Evolutionary conservation across 2,888 invertebrate genomes (phyloP).

Genomic region (Dryobota labecula): DNA sequence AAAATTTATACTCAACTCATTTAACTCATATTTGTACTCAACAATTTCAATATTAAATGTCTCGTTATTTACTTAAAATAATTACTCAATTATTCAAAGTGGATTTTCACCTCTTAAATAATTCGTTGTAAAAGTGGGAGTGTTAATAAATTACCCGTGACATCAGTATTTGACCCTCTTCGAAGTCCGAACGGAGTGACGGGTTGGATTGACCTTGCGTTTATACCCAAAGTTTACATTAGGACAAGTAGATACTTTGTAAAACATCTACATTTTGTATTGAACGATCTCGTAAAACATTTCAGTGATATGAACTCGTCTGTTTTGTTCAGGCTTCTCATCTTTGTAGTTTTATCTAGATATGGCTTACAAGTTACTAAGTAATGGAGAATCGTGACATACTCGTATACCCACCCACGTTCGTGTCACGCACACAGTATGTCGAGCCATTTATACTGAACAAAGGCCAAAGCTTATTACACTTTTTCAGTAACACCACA

Average conservation of each 20-base stretch:
- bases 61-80: constrained; percentile 48
- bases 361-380: constrained; percentile 31
- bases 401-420: neutral
- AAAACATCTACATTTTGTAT: constrained; percentile 49
- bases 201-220: constrained; percentile 69
- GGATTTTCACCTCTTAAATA: constrained; percentile 68
- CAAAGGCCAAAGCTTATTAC: constrained; percentile 25
- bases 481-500: constrained; percentile 14
- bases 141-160: constrained; percentile 79
- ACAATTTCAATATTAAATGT: constrained; percentile 23
- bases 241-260: constrained; percentile 41
- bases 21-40: too few relatives aligned
- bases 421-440: constrained; percentile 42
- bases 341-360: constrained; percentile 35
- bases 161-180: constrained; percentile 79
- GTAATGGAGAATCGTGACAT: constrained; percentile 36
- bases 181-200: constrained; percentile 71
- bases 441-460: constrained; percentile 21
- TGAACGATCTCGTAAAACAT: constrained; percentile 30
- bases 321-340: constrained; percentile 27
- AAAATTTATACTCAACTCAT: too few relatives aligned
- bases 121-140: constrained; percentile 68
- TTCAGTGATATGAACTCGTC: constrained; percentile 24
- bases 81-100: constrained; percentile 70
- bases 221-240: constrained; percentile 57